phyloP scores from a whole-genome alignment of 2,888 invertebrate species.

The Aromia moschata region DNA sequence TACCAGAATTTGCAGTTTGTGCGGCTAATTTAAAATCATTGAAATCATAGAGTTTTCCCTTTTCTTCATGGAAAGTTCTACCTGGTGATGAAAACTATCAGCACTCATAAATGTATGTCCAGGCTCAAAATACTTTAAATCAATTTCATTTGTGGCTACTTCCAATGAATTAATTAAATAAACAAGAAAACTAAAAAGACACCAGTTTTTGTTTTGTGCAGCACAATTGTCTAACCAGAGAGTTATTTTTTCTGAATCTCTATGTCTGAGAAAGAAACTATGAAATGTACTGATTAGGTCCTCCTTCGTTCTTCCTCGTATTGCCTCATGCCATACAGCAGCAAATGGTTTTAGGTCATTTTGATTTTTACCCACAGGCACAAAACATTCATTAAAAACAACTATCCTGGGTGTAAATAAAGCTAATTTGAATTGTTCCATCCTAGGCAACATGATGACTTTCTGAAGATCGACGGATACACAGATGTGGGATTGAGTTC shows the following conservation, averaged over 20 bases:
- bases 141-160: slow-evolving; percentile 19
- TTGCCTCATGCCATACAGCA: slow-evolving; percentile 21
- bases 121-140: neutral
- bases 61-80: slow-evolving; percentile 23
- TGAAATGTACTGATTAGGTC: slow-evolving; percentile 18
- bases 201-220: neutral
- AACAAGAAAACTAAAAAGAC: slow-evolving; percentile 15
- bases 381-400: neutral
- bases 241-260: slow-evolving; percentile 18
- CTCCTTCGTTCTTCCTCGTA: slow-evolving; percentile 25
- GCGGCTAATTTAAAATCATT: slow-evolving; percentile 24
- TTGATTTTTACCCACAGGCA: neutral
- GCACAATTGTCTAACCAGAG: slow-evolving; percentile 16
- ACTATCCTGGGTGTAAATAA: neutral
- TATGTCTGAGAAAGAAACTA: slow-evolving; percentile 17
- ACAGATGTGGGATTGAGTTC: too few relatives aligned
- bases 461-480: neutral
- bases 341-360: neutral
- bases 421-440: neutral
- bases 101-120: neutral
- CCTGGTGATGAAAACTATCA: slow-evolving; percentile 6
- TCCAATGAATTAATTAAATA: slow-evolving; percentile 22
- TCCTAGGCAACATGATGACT: neutral
- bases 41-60: slow-evolving; percentile 19
- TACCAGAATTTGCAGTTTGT: too few relatives aligned